A percentile compares a stretch with the other conserved stretches of the same genome.
phyloP scores from a whole-genome alignment of 2,113 vertebrate species.

The Oncorhynchus keta region DNA sequence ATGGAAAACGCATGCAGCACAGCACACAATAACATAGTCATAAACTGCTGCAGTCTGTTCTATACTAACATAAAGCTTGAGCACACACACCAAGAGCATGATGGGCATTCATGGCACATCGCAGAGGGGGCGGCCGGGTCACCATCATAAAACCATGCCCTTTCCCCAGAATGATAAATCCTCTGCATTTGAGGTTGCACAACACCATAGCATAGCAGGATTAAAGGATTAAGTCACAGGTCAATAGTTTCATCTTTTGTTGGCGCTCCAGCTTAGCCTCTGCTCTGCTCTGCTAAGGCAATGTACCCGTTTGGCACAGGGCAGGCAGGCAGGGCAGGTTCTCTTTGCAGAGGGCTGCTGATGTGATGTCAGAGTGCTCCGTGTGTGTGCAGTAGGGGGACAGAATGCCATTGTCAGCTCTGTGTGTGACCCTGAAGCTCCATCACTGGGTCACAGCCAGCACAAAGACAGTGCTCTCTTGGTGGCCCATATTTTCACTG shows the following conservation, averaged over 20 bases:
- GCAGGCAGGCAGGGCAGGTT: neutral
- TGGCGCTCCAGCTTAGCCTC: constrained; percentile 31
- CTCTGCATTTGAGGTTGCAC: constrained; percentile 22
- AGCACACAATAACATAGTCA: neutral
- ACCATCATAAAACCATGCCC: constrained; percentile 56
- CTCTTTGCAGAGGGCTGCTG: neutral
- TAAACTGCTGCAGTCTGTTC: no score
- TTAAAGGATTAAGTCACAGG: constrained; percentile 53
- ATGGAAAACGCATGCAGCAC: neutral
- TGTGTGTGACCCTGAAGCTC: no score
- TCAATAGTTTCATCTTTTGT: constrained; percentile 53
- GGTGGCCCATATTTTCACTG: neutral
- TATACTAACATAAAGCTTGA: neutral
- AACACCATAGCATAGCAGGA: constrained; percentile 39
- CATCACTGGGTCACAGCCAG: no score
- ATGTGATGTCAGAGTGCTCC: neutral
- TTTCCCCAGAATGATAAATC: constrained; percentile 58
- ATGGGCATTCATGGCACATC: neutral
- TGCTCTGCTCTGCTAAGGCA: constrained; percentile 27
- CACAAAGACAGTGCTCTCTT: no score
- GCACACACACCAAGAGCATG: constrained; percentile 13
- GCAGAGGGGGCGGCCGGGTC: no score
- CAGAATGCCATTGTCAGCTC: no score
- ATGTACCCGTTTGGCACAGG: neutral
- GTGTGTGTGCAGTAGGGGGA: neutral